Conservation (phyloP, 2,888 invertebrate genomes). For the Chymomyza caudatula region DNA sequence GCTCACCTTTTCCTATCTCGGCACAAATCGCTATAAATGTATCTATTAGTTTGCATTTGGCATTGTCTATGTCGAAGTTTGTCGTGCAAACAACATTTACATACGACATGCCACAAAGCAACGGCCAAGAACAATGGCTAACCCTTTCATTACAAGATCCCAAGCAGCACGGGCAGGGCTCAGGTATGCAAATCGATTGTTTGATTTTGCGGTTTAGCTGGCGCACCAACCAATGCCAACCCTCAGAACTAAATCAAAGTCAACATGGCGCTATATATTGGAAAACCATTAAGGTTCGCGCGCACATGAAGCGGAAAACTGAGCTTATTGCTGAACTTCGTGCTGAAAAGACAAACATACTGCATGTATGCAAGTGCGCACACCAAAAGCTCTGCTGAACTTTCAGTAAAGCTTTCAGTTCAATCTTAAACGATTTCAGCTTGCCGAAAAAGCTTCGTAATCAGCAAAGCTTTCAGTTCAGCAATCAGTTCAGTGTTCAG, state of each 20-base stretch:
- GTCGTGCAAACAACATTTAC: constrained; percentile 63
- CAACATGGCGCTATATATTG: not conserved
- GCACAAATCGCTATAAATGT: constrained; percentile 43
- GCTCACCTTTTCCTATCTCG: not conserved
- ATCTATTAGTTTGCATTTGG: constrained; percentile 63
- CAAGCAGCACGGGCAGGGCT: not conserved
- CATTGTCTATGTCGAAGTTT: constrained; percentile 54
- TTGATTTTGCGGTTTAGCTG: constrained; percentile 38
- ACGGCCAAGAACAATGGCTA: constrained; percentile 15
- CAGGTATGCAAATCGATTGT: constrained; percentile 46
- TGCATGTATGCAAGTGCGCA: no score
- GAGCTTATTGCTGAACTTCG: no score
- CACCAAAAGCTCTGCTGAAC: no score
- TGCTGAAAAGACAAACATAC: no score
- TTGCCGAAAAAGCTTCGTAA: no score
- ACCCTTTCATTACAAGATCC: constrained; percentile 31
- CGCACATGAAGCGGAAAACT: no score
- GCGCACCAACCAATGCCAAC: not conserved
- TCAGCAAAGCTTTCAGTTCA: no score
- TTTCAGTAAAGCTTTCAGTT: no score
- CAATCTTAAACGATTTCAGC: no score
- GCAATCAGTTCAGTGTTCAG: no score
- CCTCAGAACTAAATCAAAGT: not conserved
- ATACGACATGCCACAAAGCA: constrained; percentile 30
- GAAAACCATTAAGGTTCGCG: not conserved